Evolutionary conservation across 2,888 invertebrate genomes (phyloP).

Genomic region (Atrina japonica): DNA sequence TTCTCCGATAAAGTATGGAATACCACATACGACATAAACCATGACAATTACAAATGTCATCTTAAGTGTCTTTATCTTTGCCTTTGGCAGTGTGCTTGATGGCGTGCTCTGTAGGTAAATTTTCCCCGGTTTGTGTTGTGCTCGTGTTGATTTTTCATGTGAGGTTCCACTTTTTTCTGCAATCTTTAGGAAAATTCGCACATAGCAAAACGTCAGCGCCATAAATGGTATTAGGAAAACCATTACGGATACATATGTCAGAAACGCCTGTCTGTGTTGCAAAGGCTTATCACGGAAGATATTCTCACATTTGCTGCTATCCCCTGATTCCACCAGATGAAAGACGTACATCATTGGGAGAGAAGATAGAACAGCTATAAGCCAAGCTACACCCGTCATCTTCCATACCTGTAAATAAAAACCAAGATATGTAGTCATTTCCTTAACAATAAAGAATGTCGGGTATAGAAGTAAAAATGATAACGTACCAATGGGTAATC

Average conservation of each 20-base stretch:
- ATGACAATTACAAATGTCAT: constrained; percentile 79
- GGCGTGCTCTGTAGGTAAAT: constrained; percentile 76
- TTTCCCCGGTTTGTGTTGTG: constrained; percentile 72
- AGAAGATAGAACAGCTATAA: constrained; percentile 65
- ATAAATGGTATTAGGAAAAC: constrained; percentile 76
- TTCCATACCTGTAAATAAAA: constrained; percentile 61
- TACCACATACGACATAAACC: constrained; percentile 77
- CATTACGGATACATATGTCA: constrained; percentile 69
- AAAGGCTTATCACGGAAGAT: constrained; percentile 70
- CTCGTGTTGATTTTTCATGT: constrained; percentile 52
- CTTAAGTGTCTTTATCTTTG: constrained; percentile 79
- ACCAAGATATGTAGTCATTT: too few species aligned
- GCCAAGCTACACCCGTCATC: constrained; percentile 73
- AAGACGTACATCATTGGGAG: constrained; percentile 75
- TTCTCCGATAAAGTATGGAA: constrained; percentile 79
- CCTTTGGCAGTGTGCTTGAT: constrained; percentile 77
- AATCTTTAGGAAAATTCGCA: constrained; percentile 78
- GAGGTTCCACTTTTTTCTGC: constrained; percentile 74
- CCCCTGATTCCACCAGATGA: constrained; percentile 58
- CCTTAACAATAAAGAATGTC: too few species aligned
- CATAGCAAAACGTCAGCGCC: constrained; percentile 74
- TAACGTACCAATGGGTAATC: too few species aligned
- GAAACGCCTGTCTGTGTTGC: constrained; percentile 73
- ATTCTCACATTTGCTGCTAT: constrained; percentile 72
- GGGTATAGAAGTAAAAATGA: too few species aligned